Percentiles rank a stretch among this genome's conserved stretches.
Evolutionary conservation across 2,113 vertebrate genomes (phyloP).

Genomic region (Ardeotis arabs): DNA sequence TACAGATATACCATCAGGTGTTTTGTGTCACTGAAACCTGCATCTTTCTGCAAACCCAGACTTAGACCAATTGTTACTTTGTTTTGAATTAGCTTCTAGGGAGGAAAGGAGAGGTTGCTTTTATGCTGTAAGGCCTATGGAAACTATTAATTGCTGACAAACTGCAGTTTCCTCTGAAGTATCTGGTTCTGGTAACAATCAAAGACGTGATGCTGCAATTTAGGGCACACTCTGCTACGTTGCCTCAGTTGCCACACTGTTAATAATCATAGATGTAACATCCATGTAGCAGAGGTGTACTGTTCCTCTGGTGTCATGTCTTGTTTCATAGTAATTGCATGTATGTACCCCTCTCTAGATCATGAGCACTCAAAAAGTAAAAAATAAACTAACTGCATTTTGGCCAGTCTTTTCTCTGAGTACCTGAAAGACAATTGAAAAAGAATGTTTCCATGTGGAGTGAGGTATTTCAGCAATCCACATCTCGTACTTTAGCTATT

Average conservation of each 20-base stretch:
- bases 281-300: neutral
- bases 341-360: neutral
- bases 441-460: neutral
- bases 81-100: neutral
- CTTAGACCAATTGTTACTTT: neutral
- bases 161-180: conserved; percentile 12
- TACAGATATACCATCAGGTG: neutral
- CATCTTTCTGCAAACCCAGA: neutral
- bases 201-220: neutral
- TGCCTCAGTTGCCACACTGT: neutral
- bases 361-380: neutral
- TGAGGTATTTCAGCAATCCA: neutral
- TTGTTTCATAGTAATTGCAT: neutral
- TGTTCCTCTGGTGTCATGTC: neutral
- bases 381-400: neutral
- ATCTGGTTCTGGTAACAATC: neutral
- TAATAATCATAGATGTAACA: neutral
- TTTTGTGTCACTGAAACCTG: neutral
- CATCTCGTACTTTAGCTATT: neutral
- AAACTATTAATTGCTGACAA: neutral
- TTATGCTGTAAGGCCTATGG: neutral
- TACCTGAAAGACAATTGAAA: neutral
- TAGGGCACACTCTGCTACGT: neutral
- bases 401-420: neutral
- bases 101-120: neutral